Conservation (phyloP, 2,888 invertebrate species). For the Eupithecia vulgata region DNA sequence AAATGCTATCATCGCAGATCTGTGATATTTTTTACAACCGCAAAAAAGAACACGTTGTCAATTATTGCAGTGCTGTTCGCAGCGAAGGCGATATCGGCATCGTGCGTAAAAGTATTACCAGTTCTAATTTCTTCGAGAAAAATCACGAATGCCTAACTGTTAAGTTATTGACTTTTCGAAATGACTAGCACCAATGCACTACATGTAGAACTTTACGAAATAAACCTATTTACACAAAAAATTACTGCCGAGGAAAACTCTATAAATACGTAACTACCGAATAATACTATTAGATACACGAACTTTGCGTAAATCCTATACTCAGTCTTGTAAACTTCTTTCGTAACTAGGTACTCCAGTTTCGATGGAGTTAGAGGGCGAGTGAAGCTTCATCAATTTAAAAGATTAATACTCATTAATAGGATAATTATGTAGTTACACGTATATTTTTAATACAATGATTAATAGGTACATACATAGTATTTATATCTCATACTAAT, state of each 20-base stretch:
- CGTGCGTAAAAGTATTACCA: neutral
- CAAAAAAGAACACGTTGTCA: neutral
- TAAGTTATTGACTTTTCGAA: neutral
- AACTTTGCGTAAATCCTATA: neutral
- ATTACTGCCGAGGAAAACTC: neutral
- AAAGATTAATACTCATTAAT: neutral
- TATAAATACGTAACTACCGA: neutral
- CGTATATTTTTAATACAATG: too few relatives aligned
- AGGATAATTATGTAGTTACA: too few relatives aligned
- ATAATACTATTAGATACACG: neutral
- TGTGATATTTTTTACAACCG: neutral
- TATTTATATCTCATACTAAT: too few relatives aligned
- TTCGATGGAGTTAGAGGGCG: neutral
- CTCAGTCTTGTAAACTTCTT: neutral
- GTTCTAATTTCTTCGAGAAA: neutral
- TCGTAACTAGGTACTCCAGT: neutral
- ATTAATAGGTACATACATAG: too few relatives aligned
- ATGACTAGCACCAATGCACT: neutral
- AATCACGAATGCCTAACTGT: neutral
- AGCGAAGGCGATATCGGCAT: neutral
- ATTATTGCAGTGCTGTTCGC: neutral
- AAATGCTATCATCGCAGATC: constrained; percentile 4
- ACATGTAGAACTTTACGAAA: neutral
- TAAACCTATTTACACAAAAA: neutral
- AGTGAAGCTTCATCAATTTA: neutral